Evolutionary conservation across 2,113 vertebrate genomes (phyloP).

Genomic region (Gadus chalcogrammus): DNA sequence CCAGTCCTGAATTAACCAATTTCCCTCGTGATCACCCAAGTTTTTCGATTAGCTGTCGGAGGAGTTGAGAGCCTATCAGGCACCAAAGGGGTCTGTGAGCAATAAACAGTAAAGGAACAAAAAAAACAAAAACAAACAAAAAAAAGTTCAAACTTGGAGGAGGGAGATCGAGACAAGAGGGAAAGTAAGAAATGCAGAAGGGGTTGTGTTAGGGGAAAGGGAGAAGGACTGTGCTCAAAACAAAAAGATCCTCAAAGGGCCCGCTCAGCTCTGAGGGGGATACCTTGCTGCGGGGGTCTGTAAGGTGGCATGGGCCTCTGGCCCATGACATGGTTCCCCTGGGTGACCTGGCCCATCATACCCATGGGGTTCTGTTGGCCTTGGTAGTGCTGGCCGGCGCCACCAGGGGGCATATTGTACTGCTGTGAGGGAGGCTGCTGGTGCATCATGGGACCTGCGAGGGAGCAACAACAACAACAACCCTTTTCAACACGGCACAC

Average conservation of each 20-base stretch:
- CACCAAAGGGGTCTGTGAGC: constrained; percentile 45
- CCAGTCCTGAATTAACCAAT: constrained; percentile 40
- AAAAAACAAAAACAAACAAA: not conserved
- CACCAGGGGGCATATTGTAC: constrained; percentile 93
- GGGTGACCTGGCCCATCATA: constrained; percentile 95
- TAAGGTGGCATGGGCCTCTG: constrained; percentile 98
- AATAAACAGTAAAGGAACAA: constrained; percentile 31
- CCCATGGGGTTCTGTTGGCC: constrained; percentile 95
- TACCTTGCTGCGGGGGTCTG: constrained; percentile 98
- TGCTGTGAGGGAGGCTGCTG: constrained; percentile 95
- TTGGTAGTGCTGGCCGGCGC: constrained; percentile 92
- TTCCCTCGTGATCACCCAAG: constrained; percentile 36
- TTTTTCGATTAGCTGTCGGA: constrained; percentile 31
- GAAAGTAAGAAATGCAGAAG: constrained; percentile 46
- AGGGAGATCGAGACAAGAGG: constrained; percentile 15
- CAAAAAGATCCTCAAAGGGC: constrained; percentile 22
- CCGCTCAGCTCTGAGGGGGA: constrained; percentile 36
- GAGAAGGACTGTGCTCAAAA: constrained; percentile 1
- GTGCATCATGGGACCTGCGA: constrained; percentile 94
- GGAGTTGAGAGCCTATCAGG: constrained; percentile 39
- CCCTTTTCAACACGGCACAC: not conserved
- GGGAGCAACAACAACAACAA: not conserved
- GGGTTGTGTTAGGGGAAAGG: constrained; percentile 46
- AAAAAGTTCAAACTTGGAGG: constrained; percentile 37
- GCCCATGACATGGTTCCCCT: constrained; percentile 95